Base-by-base conservation (phyloP, 2,888 invertebrate genomes). In the Sepioteuthis lessoniana region DNA sequence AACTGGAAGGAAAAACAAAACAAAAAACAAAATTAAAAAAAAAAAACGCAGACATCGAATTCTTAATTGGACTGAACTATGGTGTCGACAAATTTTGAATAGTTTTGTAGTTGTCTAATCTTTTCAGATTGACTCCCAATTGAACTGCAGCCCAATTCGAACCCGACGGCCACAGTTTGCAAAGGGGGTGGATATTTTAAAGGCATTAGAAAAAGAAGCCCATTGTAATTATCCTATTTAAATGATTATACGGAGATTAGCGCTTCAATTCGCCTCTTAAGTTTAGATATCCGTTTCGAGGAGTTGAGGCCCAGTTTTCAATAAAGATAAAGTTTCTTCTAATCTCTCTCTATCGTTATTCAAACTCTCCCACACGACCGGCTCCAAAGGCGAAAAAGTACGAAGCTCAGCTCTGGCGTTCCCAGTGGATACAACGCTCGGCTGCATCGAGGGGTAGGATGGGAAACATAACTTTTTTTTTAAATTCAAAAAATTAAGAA, bases 241-340 rank as follows among this genome's bases (percentile, higher is more conserved):
- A 10, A 76, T 76, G 76, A 76, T 76, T 76, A 76, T n/a, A 76
- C n/a, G 76, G 76, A 8, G 76, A 76, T 76, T 76, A 76, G n/a
- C 31, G 76, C n/a, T 76, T 76, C 76, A 76, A 76, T 76, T 76
- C 76, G 76, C 76, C 76, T n/a, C 76, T 76, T 76, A 76, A 76
- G 10, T 76, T 76, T 76, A n/a, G n/a, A 76, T 76, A 76, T 76
- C 76, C 76, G 31, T 76, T 76, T 76, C 31, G n/a, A n/a, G 76
- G 76, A 76, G 76, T 31, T n/a, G 76, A 76, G 76, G 16, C 31
- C 76, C 31, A n/a, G 31, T 31, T 76, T 76, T 76, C 16, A n/a
- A 76, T 76, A n/a, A 60, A 5, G 5, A 60, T 76, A 31, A 76
- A 50, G 19, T 50, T 21, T 76, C 76, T 76, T 76, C n/a, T n/a